Base-by-base conservation (phyloP, 1,140 invertebrate genomes). In the Drosophila aff. region DNA sequence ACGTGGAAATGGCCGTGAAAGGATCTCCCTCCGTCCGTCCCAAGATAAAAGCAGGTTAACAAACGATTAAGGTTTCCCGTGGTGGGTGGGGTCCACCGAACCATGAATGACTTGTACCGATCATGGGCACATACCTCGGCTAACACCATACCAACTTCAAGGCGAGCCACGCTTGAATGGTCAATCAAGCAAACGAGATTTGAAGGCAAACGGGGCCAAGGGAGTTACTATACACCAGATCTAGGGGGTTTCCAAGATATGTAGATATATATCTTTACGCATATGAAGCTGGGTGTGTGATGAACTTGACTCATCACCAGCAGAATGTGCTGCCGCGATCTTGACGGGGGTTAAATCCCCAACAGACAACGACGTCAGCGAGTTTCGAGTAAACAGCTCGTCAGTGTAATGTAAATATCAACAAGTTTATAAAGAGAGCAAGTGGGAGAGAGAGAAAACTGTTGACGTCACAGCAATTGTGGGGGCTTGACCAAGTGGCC, bases 121-220 rank as follows among this genome's bases (percentile, higher is more conserved):
- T 68, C 46, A n/a, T 44, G 41, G 47, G 36, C 57, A 55, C 8
- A 46, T 38, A 71, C 53, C 23, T 36, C 31, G 23, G 21, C 28
- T 38, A 49, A 66, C 23, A 33, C 18, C 15, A n/a, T 40, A 40
- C 9, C 18, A 13, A 41, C 52, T 44, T 52, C 81, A 82, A 79
- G 64, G 71, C 53, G 8, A 72, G 18, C 18, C 18, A 23, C 40
- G 47, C 33, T 76, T 40, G 46, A 58, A 21, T 65, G 71, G 72
- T 26, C 47, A 59, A 44, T 53, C 68, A 68, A 59, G 41, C 52
- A 41, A 53, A 53, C 52, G 33, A 63, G 65, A 41, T 65, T 33
- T 64, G 43, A 86, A 87, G 83, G 76, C 41, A 64, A 83, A 61
- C 67, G 60, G 41, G 80, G 66, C 77, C 76, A 83, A 64, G 60